Evolutionary conservation across 2,113 vertebrate species (phyloP).

Genomic region (Axis porcinus): DNA sequence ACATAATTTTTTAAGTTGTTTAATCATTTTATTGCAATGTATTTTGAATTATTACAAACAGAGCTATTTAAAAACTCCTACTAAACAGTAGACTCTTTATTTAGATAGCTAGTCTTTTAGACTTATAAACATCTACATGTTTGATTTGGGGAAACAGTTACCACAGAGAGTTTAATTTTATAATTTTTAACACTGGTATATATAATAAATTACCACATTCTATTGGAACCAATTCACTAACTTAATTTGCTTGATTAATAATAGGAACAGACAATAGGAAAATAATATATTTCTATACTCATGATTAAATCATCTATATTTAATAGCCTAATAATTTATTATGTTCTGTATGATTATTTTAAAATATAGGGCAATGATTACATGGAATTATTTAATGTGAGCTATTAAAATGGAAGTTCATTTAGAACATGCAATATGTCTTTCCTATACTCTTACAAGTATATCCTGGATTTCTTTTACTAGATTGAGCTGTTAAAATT

Average conservation of each 20-base stretch:
- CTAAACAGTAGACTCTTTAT: background rate
- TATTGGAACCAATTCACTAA: constrained; percentile 42
- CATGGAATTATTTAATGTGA: constrained; percentile 44
- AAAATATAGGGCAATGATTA: constrained; percentile 37
- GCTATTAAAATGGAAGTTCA: constrained; percentile 46
- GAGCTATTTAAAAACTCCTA: background rate
- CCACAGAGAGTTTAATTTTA: constrained; percentile 1
- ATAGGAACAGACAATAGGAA: constrained; percentile 43
- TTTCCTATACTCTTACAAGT: background rate
- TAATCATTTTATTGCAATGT: background rate
- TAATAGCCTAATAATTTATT: constrained; percentile 44
- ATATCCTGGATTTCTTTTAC: background rate
- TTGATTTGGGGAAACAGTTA: background rate
- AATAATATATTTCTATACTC: constrained; percentile 45
- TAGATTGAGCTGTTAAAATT: background rate
- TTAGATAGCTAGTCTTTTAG: background rate
- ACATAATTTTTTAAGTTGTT: background rate
- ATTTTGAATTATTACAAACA: constrained; percentile 42
- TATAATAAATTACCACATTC: constrained; percentile 46
- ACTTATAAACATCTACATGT: constrained; percentile 12
- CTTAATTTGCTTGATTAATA: constrained; percentile 62
- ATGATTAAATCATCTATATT: constrained; percentile 43
- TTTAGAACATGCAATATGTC: background rate
- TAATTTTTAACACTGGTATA: constrained; percentile 5
- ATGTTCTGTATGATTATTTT: constrained; percentile 28